Percentiles rank a stretch among this genome's conserved stretches.
Evolutionary conservation across 1,140 invertebrate genomes (phyloP).

Genomic region (Zeugodacus cucurbitae): DNA sequence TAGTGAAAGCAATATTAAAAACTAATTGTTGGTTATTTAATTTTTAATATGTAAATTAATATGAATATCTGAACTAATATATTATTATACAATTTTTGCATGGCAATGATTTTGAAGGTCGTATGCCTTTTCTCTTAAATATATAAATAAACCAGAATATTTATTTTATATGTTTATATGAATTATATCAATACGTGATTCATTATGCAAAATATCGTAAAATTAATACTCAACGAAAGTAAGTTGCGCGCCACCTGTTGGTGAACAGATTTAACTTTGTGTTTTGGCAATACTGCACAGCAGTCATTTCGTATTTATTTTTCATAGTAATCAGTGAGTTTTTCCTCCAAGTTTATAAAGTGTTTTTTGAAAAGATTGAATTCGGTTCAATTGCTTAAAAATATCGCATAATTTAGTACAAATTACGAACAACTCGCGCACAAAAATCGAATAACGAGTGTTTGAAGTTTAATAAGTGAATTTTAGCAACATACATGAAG

Average conservation of each 20-base stretch:
- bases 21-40: no score
- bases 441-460: neutral
- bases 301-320: constrained; percentile 30
- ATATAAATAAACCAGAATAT: no score
- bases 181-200: no score
- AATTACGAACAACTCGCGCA: neutral
- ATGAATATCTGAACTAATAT: no score
- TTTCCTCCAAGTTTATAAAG: neutral
- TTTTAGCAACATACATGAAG: neutral
- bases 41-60: no score
- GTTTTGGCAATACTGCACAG: neutral
- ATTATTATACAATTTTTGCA: no score
- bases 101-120: no score
- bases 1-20: no score
- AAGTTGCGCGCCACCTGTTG: neutral
- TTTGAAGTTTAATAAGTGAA: neutral
- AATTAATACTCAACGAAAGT: neutral
- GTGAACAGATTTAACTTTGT: neutral
- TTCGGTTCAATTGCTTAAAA: neutral
- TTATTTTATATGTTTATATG: no score
- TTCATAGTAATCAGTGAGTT: neutral
- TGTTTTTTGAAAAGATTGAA: neutral
- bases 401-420: neutral
- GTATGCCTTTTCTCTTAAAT: no score
- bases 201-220: neutral